A percentile compares a stretch with the other conserved stretches of the same genome.
These are phyloP conservation scores for Drosophila nigrodunni DNA, from an alignment of 1,140 invertebrate genomes.

Conservation along the genomic window DNA sequence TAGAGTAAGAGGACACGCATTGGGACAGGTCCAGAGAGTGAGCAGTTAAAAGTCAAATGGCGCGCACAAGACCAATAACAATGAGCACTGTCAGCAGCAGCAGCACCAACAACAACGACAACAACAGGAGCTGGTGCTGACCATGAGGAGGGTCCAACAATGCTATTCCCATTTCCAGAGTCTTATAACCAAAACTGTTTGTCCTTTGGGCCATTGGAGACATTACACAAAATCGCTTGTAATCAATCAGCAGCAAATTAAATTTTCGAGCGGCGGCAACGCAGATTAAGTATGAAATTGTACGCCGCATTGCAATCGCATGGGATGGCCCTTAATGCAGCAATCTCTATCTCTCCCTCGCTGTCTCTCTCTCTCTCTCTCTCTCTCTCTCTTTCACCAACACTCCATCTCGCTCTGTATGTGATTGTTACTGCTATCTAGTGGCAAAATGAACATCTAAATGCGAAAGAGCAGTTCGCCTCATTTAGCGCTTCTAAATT, in stretches of 20 bases:
- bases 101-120: neutral
- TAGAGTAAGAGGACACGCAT: neutral
- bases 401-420: neutral
- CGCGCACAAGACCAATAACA: constrained; percentile 54
- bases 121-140: constrained; percentile 21
- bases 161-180: constrained; percentile 13
- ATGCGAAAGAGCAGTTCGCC: constrained; percentile 34
- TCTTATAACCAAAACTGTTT: constrained; percentile 1
- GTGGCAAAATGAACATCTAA: constrained; percentile 43
- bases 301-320: constrained; percentile 45
- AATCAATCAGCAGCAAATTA: constrained; percentile 82
- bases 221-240: constrained; percentile 74
- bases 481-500: constrained; percentile 63
- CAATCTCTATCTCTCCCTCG: neutral
- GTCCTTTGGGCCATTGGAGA: constrained; percentile 51
- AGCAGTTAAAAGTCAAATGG: constrained; percentile 68
- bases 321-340: constrained; percentile 5
- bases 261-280: constrained; percentile 70
- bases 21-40: constrained; percentile 27
- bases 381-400: too few species aligned
- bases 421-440: constrained; percentile 24
- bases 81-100: constrained; percentile 30
- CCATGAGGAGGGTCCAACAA: constrained; percentile 29
- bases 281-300: constrained; percentile 71
- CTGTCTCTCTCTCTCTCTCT: too few species aligned